Base-by-base conservation (phyloP, 2,888 invertebrate species). In the Micropterix aruncella region DNA sequence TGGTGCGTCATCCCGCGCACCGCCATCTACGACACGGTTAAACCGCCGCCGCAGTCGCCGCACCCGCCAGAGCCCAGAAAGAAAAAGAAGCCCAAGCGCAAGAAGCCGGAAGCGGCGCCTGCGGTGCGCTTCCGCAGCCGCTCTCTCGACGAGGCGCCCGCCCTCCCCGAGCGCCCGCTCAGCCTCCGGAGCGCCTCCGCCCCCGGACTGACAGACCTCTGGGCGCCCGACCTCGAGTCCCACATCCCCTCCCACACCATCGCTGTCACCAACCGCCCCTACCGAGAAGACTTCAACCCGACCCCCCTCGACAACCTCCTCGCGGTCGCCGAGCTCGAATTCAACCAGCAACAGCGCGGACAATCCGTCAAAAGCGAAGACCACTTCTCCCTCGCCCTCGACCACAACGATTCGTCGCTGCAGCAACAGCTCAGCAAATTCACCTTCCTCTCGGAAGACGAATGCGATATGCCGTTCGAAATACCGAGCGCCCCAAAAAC, bases 1-100 rank as follows among this genome's bases (percentile, higher is more conserved):
- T 88, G 88, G 89, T 77, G 83, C 47, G 84, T 84, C 46, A 83
- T 83, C 65, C 88, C 87, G 54, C 76, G 83, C 55, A 87, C 87
- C 42, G 81, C 81, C 60, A 74, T 65, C 59, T 65, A 66, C 62
- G 61, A 70, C 71, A 57, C 69, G 56, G 63, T 74, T 58, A 61
- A 59, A 37, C 53, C 63, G 41, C 58, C 61, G 44, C 56, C 56
- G 50, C 57, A 56, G 42, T 55, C 57, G 49, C 37, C 42, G 40
- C 16, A 16, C 9, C 17, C 40, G 42, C 16, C 44, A 56, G 56
- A 53, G 56, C 44, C 44, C 49, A 5, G 15, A 2, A 45, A 17
- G 9, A 37, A 41, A 27, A 40, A 27, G 38, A 18, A 37, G 36
- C 18, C n/a, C n/a, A 15, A 15, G 43, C 46, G 7, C 44, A 46